Evolutionary conservation across 2,113 vertebrate genomes (phyloP).

Genomic region (Nettapus auritus): DNA sequence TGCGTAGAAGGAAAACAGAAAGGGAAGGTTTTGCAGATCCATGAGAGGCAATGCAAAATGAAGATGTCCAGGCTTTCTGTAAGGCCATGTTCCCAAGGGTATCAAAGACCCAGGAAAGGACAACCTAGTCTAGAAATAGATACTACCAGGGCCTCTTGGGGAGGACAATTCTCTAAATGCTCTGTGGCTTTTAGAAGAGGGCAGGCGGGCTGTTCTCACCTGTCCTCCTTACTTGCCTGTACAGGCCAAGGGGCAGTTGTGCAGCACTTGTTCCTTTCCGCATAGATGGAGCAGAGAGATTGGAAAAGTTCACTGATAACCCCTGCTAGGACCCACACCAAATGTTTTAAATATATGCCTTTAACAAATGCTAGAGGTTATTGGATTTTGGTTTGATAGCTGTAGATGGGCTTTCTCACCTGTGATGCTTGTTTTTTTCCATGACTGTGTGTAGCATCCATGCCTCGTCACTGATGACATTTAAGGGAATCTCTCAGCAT

Average conservation of each 20-base stretch:
- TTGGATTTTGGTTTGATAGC: neutral
- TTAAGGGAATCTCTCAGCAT: neutral
- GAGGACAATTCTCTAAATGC: neutral
- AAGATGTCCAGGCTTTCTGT: slow-evolving; percentile 32
- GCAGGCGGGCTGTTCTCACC: neutral
- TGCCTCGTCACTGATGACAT: neutral
- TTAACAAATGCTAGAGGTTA: neutral
- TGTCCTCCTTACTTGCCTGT: slow-evolving; percentile 11
- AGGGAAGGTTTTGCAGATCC: neutral
- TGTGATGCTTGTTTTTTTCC: neutral
- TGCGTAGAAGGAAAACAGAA: neutral
- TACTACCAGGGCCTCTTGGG: neutral
- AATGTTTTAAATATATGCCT: neutral
- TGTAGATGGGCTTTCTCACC: neutral
- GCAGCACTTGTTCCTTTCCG: neutral
- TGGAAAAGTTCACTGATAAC: neutral
- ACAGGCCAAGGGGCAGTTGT: slow-evolving; percentile 10
- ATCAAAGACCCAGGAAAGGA: slow-evolving; percentile 34
- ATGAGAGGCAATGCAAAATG: neutral
- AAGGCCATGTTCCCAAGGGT: neutral
- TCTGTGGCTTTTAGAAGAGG: slow-evolving; percentile 15
- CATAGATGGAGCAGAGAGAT: neutral
- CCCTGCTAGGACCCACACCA: neutral
- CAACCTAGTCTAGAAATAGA: slow-evolving; percentile 64
- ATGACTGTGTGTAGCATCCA: neutral